Evolutionary conservation across 2,113 vertebrate species (phyloP).

Genomic region (Bufo bufo): DNA sequence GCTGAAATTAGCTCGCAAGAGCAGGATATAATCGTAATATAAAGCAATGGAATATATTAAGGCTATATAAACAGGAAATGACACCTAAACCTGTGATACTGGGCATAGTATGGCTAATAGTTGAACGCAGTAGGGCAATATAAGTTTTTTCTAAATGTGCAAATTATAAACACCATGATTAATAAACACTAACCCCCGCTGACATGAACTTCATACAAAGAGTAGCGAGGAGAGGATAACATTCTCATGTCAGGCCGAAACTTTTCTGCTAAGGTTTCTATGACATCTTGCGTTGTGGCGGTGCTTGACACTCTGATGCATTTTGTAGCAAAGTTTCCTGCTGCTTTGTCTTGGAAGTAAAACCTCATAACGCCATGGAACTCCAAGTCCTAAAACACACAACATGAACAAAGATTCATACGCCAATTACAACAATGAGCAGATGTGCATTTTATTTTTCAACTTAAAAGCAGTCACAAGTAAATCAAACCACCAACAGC

Average conservation of each 20-base stretch:
- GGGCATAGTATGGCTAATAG: too few species aligned
- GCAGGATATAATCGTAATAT: too few species aligned
- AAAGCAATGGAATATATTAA: too few species aligned
- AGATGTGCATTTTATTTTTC: neutral
- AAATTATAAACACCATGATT: neutral
- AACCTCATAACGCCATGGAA: constrained; percentile 99
- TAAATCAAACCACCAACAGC: neutral
- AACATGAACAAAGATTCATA: neutral
- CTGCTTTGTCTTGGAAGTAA: constrained; percentile 98
- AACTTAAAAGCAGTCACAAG: neutral
- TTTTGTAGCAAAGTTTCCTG: constrained; percentile 98
- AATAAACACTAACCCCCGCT: constrained; percentile 87
- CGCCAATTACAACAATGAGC: neutral
- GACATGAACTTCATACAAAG: constrained; percentile 96
- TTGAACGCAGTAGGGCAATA: neutral
- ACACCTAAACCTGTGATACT: too few species aligned
- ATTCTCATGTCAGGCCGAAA: constrained; percentile 99
- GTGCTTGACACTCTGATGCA: constrained; percentile 97
- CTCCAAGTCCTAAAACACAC: constrained; percentile 84
- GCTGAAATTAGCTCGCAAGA: too few species aligned
- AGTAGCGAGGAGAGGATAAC: constrained; percentile 96
- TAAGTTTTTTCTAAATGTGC: neutral
- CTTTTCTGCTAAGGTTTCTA: constrained; percentile 97
- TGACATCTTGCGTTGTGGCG: constrained; percentile 96
- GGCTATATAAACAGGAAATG: too few species aligned